Evolutionary conservation across 2,888 invertebrate species (phyloP).

Genomic region (Papilio gigon): DNA sequence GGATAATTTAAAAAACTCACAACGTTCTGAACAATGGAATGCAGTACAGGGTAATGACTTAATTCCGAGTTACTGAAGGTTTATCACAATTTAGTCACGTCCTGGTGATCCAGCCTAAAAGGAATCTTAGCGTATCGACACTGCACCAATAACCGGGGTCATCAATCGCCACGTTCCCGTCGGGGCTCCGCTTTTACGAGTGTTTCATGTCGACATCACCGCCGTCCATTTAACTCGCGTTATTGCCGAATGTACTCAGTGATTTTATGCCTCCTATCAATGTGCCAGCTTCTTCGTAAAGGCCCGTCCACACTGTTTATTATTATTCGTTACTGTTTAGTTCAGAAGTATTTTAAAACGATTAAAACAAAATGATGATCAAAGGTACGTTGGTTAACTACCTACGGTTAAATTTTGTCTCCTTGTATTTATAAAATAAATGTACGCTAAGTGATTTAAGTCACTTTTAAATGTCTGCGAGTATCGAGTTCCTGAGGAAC

Average conservation of each 20-base stretch:
- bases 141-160: conserved; percentile 25
- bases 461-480: not conserved
- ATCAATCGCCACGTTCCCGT: conserved; percentile 30
- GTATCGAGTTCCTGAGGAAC: not conserved
- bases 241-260: conserved; percentile 52
- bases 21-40: too few relatives aligned
- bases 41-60: not conserved
- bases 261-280: conserved; percentile 61
- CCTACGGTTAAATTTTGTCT: too few relatives aligned
- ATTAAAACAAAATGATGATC: too few relatives aligned
- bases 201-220: conserved; percentile 21
- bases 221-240: conserved; percentile 25
- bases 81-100: not conserved
- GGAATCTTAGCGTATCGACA: not conserved
- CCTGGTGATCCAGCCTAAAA: not conserved
- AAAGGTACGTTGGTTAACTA: too few relatives aligned
- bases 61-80: not conserved
- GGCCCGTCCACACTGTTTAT: conserved; percentile 16
- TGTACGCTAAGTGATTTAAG: too few relatives aligned
- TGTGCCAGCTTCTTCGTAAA: conserved; percentile 47
- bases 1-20: too few relatives aligned
- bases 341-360: too few relatives aligned
- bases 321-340: not conserved
- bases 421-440: too few relatives aligned
- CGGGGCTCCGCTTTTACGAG: conserved; percentile 45